Evolutionary conservation across 1,140 invertebrate species (phyloP).

Genomic region (Nephila pilipes): DNA sequence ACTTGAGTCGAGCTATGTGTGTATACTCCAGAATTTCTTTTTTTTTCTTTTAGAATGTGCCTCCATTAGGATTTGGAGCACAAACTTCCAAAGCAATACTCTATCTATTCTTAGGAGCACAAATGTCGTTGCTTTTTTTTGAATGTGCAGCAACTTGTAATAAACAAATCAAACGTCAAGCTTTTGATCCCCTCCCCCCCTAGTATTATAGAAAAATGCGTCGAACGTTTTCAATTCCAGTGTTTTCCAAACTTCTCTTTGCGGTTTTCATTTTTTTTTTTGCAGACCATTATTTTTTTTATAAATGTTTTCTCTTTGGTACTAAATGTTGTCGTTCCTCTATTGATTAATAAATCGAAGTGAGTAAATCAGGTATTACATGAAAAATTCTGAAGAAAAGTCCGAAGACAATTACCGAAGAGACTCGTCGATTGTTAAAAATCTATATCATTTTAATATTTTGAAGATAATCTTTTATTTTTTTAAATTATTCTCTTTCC

Average conservation of each 20-base stretch:
- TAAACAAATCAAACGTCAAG: constrained; percentile 9
- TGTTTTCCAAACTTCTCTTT: constrained; percentile 49
- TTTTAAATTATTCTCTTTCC: not conserved
- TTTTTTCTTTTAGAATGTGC: not conserved
- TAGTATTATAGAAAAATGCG: not conserved
- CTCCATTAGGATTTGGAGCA: constrained; percentile 34
- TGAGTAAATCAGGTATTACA: not conserved
- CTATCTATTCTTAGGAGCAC: constrained; percentile 14
- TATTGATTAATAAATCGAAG: not conserved
- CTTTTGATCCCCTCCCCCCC: not conserved
- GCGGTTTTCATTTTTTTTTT: not conserved
- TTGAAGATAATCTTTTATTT: constrained; percentile 19
- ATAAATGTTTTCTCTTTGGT: not conserved
- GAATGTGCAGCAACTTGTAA: constrained; percentile 29
- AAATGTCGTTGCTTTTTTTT: not conserved
- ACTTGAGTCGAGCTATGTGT: not conserved
- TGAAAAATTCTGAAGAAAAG: constrained; percentile 1
- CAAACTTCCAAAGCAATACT: constrained; percentile 23
- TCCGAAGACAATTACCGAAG: not conserved
- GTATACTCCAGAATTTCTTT: not conserved
- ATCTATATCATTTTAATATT: not conserved
- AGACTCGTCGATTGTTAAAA: constrained; percentile 20
- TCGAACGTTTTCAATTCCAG: constrained; percentile 26
- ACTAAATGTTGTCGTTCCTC: not conserved
- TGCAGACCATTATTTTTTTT: not conserved